phyloP scores from a whole-genome alignment of 1,140 invertebrate genomes.

The Cepaea nemoralis region DNA sequence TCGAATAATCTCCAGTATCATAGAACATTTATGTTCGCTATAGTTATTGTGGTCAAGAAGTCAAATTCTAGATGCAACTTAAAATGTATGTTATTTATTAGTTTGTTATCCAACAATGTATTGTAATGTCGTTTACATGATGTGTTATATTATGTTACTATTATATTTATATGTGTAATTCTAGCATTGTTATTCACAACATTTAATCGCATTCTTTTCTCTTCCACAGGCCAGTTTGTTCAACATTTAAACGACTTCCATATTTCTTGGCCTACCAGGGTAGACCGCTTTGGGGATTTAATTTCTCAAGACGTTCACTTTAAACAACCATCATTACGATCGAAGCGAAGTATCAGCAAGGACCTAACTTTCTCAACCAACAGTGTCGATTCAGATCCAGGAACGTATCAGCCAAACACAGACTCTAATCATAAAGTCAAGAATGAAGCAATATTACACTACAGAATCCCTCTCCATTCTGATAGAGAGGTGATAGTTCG shows the following conservation, averaged over 20 bases:
- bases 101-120: no score
- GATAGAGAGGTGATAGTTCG: slow-evolving; percentile 75
- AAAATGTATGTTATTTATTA: no score
- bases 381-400: slow-evolving; percentile 41
- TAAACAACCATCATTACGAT: slow-evolving; percentile 25
- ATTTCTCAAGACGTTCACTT: slow-evolving; percentile 75
- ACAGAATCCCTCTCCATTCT: slow-evolving; percentile 73
- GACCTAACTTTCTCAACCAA: neutral
- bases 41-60: no score
- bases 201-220: slow-evolving; percentile 34
- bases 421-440: neutral
- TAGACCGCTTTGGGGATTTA: slow-evolving; percentile 74
- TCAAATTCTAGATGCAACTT: no score
- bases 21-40: no score
- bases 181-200: no score
- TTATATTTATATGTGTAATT: no score
- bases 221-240: slow-evolving; percentile 59
- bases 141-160: no score
- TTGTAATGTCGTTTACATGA: no score
- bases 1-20: no score
- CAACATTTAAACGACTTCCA: slow-evolving; percentile 71
- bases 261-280: slow-evolving; percentile 76
- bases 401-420: neutral
- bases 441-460: slow-evolving; percentile 71
- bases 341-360: neutral